Percentiles rank a stretch among this genome's conserved stretches.
Conservation (phyloP, 2,113 vertebrate species). For the Daubentonia madagascariensis region DNA sequence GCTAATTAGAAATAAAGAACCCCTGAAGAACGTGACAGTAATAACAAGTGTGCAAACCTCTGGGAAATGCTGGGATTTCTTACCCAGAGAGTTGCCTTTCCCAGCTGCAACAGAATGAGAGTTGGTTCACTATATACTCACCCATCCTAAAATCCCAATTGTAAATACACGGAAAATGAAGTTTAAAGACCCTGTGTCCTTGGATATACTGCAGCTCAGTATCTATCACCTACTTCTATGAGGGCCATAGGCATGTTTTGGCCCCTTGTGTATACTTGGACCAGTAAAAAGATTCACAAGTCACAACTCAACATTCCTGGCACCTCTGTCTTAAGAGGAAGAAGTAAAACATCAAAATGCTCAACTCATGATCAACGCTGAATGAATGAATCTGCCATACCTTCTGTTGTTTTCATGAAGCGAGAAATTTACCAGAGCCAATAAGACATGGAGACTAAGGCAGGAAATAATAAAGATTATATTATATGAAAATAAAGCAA, state of each 20-base stretch:
- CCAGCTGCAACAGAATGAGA: background rate
- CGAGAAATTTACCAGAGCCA: background rate
- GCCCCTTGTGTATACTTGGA: background rate
- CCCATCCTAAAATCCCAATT: background rate
- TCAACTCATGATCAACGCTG: background rate
- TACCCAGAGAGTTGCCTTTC: background rate
- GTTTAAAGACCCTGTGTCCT: background rate
- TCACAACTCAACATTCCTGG: background rate
- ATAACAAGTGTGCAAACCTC: background rate
- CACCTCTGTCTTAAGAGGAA: background rate
- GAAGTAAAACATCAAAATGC: background rate
- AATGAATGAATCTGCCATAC: background rate
- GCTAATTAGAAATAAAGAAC: background rate
- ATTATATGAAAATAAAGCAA: background rate
- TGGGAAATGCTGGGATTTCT: background rate
- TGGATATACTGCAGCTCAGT: background rate
- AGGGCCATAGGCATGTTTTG: background rate
- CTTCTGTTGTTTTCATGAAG: conserved; percentile 16
- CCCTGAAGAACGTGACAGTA: background rate
- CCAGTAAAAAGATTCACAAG: background rate
- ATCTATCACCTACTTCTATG: background rate
- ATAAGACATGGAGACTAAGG: background rate
- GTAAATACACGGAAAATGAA: background rate
- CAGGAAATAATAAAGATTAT: background rate
- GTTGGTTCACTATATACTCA: background rate